Evolutionary conservation across 2,888 invertebrate genomes (phyloP), one percentile per base, ranked within the genome.

Genomic region (Mythimna albipuncta): DNA sequence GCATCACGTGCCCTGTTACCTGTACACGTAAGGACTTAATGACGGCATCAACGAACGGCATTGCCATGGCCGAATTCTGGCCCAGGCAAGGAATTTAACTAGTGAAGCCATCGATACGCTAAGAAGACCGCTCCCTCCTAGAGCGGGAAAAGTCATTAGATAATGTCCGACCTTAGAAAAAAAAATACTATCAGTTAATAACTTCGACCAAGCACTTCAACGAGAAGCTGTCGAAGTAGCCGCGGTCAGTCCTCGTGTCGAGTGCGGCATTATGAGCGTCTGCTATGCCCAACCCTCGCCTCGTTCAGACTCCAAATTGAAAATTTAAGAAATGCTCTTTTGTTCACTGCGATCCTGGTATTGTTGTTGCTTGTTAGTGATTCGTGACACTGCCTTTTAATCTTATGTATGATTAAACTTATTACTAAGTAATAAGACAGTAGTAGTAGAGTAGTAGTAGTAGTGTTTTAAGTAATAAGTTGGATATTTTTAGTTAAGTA

Each of bases 241-340:
- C 93, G 87, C 89, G 95, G 95, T 94, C 95, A 94, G 93, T 91
- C 87, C 95, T 95, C 87, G 85, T 90, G 93, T 95, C 89, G 89
- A 95, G 95, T 85, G 92, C 92, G 90, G 94, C 93, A 94, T 96
- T 96, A 95, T 95, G 94, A 94, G 85, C 92, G 91, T 90, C 93
- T 90, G 91, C 91, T 88, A 89, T 90, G 85, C 88, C 89, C 87
- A 84, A 89, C 91, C 93, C 92, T 93, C 91, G 92, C 93, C 92
- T 93, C 91, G 92, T 93, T 93, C 93, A 90, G 90, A 82, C 72
- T 89, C 89, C 89, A 91, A 93, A 94, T 93, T 93, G 93, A 92
- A 93, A 89, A 92, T 94, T 92, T 92, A 93, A 94, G 93, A 93
- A 94, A 91, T 89, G 88, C 82, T 87, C 85, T 85, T 87, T 85